Evolutionary conservation across 1,140 invertebrate species (phyloP).

Genomic region (Papilio polytes): DNA sequence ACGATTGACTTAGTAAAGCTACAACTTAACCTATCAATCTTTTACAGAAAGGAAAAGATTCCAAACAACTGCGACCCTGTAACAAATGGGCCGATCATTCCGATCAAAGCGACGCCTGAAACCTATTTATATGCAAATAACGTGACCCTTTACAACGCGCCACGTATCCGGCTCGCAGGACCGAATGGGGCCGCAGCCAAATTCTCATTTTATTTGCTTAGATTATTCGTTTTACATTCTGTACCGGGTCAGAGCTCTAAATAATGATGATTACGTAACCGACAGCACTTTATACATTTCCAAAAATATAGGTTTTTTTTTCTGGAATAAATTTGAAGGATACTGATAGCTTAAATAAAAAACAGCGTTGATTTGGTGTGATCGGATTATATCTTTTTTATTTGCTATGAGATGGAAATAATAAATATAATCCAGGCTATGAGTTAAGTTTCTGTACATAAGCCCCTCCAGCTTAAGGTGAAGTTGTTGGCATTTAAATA

Average conservation of each 20-base stretch:
- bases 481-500: constrained; percentile 19
- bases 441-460: not conserved
- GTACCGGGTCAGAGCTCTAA: not conserved
- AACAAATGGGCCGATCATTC: constrained; percentile 20
- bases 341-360: not conserved
- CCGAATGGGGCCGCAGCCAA: not conserved
- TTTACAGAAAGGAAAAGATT: constrained; percentile 3
- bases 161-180: constrained; percentile 8
- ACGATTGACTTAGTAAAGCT: not conserved
- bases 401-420: not conserved
- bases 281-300: not conserved
- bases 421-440: not conserved
- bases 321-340: not conserved
- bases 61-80: constrained; percentile 11
- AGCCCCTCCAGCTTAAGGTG: not conserved
- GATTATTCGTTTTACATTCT: constrained; percentile 22
- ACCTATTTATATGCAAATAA: constrained; percentile 34
- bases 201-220: constrained; percentile 34
- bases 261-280: not conserved
- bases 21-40: constrained; percentile 17
- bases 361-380: not conserved
- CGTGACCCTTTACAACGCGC: constrained; percentile 21
- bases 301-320: not conserved
- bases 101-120: constrained; percentile 24
- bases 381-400: not conserved